Percentiles rank a stretch among this genome's conserved stretches.
phyloP scores from a whole-genome alignment of 2,888 invertebrate species.

The Carcina quercana region DNA sequence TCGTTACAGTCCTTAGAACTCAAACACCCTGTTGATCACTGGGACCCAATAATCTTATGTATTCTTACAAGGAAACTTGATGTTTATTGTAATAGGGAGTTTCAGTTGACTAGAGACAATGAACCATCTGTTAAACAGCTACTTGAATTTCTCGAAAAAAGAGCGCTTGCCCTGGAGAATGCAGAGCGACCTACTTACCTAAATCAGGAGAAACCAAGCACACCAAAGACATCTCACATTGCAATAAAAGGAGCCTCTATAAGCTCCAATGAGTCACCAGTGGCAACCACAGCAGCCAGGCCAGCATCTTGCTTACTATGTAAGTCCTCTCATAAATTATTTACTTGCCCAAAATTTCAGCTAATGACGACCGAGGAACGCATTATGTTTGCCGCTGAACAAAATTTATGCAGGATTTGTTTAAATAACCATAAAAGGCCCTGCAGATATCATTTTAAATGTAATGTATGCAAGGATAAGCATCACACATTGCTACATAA shows the following conservation, averaged over 20 bases:
- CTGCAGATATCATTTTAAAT: constrained; percentile 1
- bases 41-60: constrained; percentile 14
- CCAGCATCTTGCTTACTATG: constrained; percentile 8
- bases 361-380: constrained; percentile 1
- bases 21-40: constrained; percentile 3
- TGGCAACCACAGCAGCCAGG: too few relatives aligned
- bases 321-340: constrained; percentile 12
- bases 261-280: not conserved
- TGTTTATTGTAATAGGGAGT: constrained; percentile 1
- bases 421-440: not conserved
- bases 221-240: not conserved
- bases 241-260: not conserved
- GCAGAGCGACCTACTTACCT: not conserved
- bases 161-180: not conserved
- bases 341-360: constrained; percentile 7
- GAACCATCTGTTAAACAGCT: constrained; percentile 2
- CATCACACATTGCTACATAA: constrained; percentile 1
- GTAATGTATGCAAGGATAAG: not conserved
- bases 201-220: not conserved
- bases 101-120: constrained; percentile 9
- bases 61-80: constrained; percentile 14
- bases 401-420: constrained; percentile 1
- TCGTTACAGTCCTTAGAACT: constrained; percentile 10
- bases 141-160: constrained; percentile 9
- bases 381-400: constrained; percentile 4